Conservation (phyloP, 2,797 vertebrate genomes). For the Anas capensis region DNA sequence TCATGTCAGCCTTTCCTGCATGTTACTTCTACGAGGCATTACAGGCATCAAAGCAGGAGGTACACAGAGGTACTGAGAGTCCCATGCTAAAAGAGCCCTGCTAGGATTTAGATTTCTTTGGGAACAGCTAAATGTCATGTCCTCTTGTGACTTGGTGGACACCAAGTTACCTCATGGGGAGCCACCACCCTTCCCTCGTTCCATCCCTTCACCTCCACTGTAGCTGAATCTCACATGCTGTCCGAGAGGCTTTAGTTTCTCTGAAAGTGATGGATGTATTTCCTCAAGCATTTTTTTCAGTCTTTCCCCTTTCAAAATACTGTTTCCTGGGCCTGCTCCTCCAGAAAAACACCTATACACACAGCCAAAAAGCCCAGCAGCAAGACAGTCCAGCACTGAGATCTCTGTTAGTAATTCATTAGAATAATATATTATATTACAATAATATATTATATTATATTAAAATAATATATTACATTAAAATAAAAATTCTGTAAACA, state of each 20-base stretch:
- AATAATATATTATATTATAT: no score
- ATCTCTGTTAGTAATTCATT: not conserved
- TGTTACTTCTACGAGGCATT: not conserved
- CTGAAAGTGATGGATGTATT: not conserved
- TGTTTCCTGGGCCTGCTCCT: not conserved
- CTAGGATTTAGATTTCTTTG: not conserved
- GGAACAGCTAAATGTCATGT: not conserved
- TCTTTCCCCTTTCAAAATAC: not conserved
- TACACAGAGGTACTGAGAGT: not conserved
- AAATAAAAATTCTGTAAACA: not conserved
- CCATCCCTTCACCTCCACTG: fast-evolving
- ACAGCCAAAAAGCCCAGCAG: not conserved
- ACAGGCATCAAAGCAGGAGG: not conserved
- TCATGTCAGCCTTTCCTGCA: not conserved
- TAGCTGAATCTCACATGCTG: not conserved
- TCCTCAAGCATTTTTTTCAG: not conserved
- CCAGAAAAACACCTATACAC: not conserved
- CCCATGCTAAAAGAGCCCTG: not conserved
- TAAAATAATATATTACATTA: no score
- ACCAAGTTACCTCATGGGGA: not conserved
- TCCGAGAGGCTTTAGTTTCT: not conserved
- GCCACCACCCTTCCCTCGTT: not conserved
- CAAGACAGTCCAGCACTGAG: not conserved
- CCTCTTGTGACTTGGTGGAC: fast-evolving
- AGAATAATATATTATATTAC: no score